Base-by-base conservation (phyloP, 1,140 invertebrate genomes). In the Himalopsyche phryganea region DNA sequence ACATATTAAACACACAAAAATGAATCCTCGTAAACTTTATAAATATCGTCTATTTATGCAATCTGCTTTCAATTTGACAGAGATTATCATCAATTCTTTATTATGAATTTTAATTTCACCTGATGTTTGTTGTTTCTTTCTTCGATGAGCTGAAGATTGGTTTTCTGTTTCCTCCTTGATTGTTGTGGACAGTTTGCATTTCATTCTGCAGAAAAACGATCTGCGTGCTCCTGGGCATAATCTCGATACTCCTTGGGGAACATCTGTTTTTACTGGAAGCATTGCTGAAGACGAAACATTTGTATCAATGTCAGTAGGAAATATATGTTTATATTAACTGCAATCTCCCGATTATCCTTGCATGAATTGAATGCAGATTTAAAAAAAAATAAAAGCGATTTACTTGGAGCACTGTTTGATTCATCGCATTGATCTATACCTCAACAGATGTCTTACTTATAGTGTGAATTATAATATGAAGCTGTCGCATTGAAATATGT, bases 201-300 rank as follows among this genome's bases (percentile, higher is more conserved):
- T 96, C 88, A 96, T 96, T 19, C 92, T 83, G 71, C 93, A 97
- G 71, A 95, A 94, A 69, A 96, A 97, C 0, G 92, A 95, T 18
- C 94, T 80, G 15, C 93, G 75, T 0, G 92, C 90, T 1, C 94
- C 94, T 1, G 92, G 90, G 75, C 90, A 92, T 2, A 96, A 77
- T 44, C 86, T 77, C 1, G 87, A 85, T 1, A 82, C 79, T 33
- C 86, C 86, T 56, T 89, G 85, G 0, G 88, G 86, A 13, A 92
- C 77, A 67, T 93, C 92, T 1, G 90, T 86, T 73, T 94, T 94
- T 6, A 95, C 88, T 11, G 93, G 92, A 63, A 94, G 76, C 89
- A 96, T 93, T 6, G 92, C 92, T 95, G 66, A 6, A 68, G 65
- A 59, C 6, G 17, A 17, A 57, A 63, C 41, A 41, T 6, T 46